Evolutionary conservation across 2,113 vertebrate species (phyloP), one percentile per base, ranked within the genome.

Genomic region (Ranitomeya imitator): DNA sequence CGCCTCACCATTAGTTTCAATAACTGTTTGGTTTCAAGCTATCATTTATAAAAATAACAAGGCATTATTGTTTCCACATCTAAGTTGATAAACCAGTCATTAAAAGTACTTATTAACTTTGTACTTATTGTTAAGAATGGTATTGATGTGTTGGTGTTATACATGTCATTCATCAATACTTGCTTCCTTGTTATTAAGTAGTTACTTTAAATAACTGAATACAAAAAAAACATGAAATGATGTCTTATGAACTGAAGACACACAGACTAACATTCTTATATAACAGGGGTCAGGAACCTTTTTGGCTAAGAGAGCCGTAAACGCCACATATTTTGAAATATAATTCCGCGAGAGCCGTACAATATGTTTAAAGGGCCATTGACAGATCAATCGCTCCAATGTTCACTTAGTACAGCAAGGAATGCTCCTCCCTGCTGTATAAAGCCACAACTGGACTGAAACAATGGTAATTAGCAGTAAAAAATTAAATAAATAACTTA

Each of bases 1-100:
- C 90, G 86, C 16, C 55, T 86, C 65, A 91, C 87, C 31, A 61
- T 85, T 91, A 85, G 76, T 86, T 52, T 51, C 86, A 13, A 0
- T 54, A 89, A 74, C 85, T 88, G 87, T 90, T 19, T 83, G 91
- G 45, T 90, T 31, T 14, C 19, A 69, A 81, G 37, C 52, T 83
- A 81, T 26, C 78, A 79, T 73, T 88, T 87, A 90, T 77, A 67
- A 76, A 51, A 79, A 79, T 78, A 78, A 54, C 65, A 80, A 14
- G 18, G 15, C 51, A 81, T 87, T 23, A 87, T 37, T 61, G 18
- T 52, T 69, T 86, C 77, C 12, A 26, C 31, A 76, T 79, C 61
- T 55, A 79, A 54, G 76, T 67, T 86, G 45, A 78, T 86, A 78
- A 79, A 86, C 80, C 61, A 80, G 45, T 51, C 59, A 45, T 23